A percentile compares a stretch with the other conserved stretches of the same genome.
phyloP scores from a whole-genome alignment of 2,797 vertebrate species.

The Microhierax caerulescens region DNA sequence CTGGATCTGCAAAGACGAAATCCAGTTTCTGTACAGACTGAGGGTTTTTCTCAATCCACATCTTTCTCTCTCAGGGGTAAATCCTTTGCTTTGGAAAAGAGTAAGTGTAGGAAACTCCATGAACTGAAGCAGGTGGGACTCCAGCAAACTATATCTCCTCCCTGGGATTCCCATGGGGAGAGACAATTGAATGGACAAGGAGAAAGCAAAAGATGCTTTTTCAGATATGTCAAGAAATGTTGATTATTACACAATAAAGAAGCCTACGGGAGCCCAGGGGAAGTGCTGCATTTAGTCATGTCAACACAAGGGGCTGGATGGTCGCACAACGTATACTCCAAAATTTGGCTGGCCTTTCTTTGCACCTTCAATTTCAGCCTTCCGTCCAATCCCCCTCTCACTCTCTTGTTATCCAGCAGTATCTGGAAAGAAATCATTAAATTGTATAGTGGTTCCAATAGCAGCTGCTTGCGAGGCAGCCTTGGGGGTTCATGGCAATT shows the following conservation, averaged over 20 bases:
- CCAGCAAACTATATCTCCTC: not conserved
- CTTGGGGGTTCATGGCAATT: constrained; percentile 45
- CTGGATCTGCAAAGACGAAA: not conserved
- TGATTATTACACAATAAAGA: not conserved
- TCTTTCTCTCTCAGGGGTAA: not conserved
- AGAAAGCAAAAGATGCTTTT: not conserved
- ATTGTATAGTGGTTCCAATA: constrained; percentile 5
- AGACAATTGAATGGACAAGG: not conserved
- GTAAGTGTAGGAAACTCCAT: not conserved
- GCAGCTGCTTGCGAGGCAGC: constrained; percentile 36
- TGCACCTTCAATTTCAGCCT: constrained; percentile 64
- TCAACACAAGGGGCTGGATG: not conserved
- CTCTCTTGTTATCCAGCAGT: constrained; percentile 46
- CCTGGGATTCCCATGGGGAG: not conserved
- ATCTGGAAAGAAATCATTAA: constrained; percentile 63
- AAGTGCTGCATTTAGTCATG: constrained; percentile 9
- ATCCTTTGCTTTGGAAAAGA: not conserved
- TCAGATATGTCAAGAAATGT: not conserved
- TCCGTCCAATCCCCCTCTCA: not conserved
- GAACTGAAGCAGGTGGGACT: not conserved
- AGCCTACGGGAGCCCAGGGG: not conserved
- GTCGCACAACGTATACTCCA: not conserved
- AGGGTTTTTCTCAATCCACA: not conserved
- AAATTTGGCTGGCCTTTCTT: constrained; percentile 73
- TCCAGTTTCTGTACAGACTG: not conserved